Evolutionary conservation across 2,113 vertebrate species (phyloP), one percentile per base, ranked within the genome.

Genomic region (Upupa epops): DNA sequence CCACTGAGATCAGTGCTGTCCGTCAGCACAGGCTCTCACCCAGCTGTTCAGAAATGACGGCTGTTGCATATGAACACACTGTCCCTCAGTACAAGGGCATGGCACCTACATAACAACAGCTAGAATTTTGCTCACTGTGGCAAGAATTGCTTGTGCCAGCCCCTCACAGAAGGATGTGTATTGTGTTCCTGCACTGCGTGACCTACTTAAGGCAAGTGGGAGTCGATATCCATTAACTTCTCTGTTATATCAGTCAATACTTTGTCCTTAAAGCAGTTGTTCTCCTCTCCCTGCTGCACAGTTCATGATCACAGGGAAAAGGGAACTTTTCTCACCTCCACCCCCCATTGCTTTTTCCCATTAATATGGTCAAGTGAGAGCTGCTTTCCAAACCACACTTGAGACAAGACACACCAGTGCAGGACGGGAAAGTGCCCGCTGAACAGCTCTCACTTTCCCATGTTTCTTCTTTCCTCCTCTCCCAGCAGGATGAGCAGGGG

Each of bases 191-290:
- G 42, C 1, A 1, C 49, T 58, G 15, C 32, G 45, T 84, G 87
- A 95, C 89, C 82, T 86, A 63, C 69, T 63, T 72, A 34, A 52
- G 92, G 45, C 69, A 56, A 88, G 59, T 36, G 32, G 40, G 76
- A 85, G 89, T 92, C 94, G 52, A 86, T 92, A 88, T 31, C 91
- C 68, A 54, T 88, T 93, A 95, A 81, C 66, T 94, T 52, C 72
- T 34, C 71, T 79, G 75, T 52, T 86, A 17, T 31, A 4, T 12
- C 69, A 79, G 75, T 76, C 93, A 63, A 84, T 94, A 56, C 69
- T 56, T 81, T 59, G 58, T 68, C 77, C 86, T 81, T 79, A 75
- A 74, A 73, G 63, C 52, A n/a, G 56, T 63, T 78, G 63, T 61
- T 87, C 88, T 73, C 60, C 31, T 74, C 61, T 74, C 49, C 28